phyloP scores from a whole-genome alignment of 2,888 invertebrate genomes.

The Andrena minutula region DNA sequence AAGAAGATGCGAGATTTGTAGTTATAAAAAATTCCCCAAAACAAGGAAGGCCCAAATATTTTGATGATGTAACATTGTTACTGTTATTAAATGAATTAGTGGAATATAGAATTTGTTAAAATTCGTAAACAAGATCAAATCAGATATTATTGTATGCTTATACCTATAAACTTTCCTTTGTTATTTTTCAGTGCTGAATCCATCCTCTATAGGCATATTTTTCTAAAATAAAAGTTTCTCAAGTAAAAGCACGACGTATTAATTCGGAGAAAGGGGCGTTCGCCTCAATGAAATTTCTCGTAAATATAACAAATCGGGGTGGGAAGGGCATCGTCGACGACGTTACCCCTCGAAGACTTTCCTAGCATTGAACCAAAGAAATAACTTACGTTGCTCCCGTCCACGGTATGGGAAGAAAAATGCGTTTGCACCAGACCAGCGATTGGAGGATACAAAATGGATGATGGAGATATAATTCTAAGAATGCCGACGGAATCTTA shows the following conservation, averaged over 20 bases:
- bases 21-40: too few relatives aligned
- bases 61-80: too few relatives aligned
- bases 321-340: conserved; percentile 56
- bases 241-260: not conserved
- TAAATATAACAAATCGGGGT: conserved; percentile 42
- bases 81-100: too few relatives aligned
- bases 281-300: conserved; percentile 39
- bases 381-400: conserved; percentile 65
- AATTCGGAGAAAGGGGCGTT: not conserved
- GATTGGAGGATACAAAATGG: conserved; percentile 70
- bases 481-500: conserved; percentile 65
- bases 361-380: conserved; percentile 69
- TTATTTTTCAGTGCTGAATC: too few relatives aligned
- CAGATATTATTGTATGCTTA: too few relatives aligned
- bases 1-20: too few relatives aligned
- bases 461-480: conserved; percentile 71
- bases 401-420: conserved; percentile 65
- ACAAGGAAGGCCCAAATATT: too few relatives aligned
- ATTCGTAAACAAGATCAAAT: too few relatives aligned
- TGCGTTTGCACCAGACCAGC: conserved; percentile 63
- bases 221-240: too few relatives aligned
- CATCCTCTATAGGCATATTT: too few relatives aligned
- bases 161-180: too few relatives aligned
- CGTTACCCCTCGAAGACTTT: conserved; percentile 60
- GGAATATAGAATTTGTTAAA: too few relatives aligned